Evolutionary conservation across 2,797 vertebrate species (phyloP).

Genomic region (Carduelis carduelis): DNA sequence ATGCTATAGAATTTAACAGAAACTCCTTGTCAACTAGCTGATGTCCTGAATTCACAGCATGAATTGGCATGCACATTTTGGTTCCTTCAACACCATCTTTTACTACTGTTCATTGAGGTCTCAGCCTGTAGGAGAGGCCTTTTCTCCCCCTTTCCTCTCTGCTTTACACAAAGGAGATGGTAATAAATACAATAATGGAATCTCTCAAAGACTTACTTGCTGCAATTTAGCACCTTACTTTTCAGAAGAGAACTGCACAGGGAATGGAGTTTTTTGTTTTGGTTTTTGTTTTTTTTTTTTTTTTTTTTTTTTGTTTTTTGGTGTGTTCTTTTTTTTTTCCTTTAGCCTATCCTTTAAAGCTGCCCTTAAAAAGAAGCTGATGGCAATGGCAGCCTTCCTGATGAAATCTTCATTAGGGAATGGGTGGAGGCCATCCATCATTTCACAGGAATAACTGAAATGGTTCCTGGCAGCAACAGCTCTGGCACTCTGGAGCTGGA

Average conservation of each 20-base stretch:
- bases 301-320: rapidly evolving
- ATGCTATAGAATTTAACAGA: not conserved
- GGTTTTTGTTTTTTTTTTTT: not conserved
- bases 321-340: not conserved
- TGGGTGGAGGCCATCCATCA: conserved; percentile 23
- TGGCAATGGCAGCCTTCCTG: not conserved
- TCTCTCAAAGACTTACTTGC: not conserved
- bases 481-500: conserved; percentile 13
- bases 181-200: not conserved
- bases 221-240: not conserved
- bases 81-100: not conserved
- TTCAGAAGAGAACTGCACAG: not conserved
- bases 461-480: conserved; percentile 16
- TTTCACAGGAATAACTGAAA: not conserved
- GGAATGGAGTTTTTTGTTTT: not conserved
- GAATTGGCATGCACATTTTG: not conserved
- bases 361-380: not conserved
- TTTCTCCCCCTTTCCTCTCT: not conserved
- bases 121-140: not conserved
- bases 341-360: not conserved
- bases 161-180: not conserved
- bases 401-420: conserved; percentile 37
- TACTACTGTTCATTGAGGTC: not conserved
- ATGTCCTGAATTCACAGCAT: not conserved
- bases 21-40: not conserved